Evolutionary conservation across 1,140 invertebrate species (phyloP).

Genomic region (Copidosoma floridanum): DNA sequence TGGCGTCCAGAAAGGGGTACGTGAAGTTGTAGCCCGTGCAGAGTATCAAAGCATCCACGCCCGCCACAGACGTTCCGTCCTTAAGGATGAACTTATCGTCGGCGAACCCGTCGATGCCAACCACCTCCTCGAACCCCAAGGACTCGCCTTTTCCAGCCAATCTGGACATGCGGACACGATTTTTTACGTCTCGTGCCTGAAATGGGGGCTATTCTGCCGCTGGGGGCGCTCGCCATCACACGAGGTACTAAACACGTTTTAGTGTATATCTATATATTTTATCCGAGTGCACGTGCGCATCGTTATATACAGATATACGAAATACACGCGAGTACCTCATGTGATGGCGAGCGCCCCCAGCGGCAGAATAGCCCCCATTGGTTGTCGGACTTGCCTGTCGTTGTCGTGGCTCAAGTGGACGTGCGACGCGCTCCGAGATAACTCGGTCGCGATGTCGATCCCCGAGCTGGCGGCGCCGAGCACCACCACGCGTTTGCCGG

Average conservation of each 20-base stretch:
- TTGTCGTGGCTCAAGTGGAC: slow-evolving; percentile 54
- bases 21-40: slow-evolving; percentile 64
- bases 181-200: no score
- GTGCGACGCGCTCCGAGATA: slow-evolving; percentile 52
- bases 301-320: no score
- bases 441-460: slow-evolving; percentile 65
- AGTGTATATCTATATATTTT: no score
- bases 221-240: no score
- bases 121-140: slow-evolving; percentile 34
- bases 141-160: neutral
- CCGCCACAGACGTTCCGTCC: slow-evolving; percentile 27
- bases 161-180: neutral
- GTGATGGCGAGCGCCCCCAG: no score
- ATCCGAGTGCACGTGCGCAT: no score
- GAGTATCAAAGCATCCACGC: slow-evolving; percentile 35
- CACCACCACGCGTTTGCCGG: slow-evolving; percentile 62
- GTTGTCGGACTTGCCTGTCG: slow-evolving; percentile 32
- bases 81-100: slow-evolving; percentile 31
- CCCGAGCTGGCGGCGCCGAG: slow-evolving; percentile 70
- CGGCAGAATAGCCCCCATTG: no score
- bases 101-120: slow-evolving; percentile 37
- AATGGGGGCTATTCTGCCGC: no score
- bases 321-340: no score
- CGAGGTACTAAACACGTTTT: no score
- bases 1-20: slow-evolving; percentile 67